A percentile compares a stretch with the other conserved stretches of the same genome.
These are phyloP conservation scores for Phanerotoma sp. DNA, from an alignment of 2,888 invertebrate species.

Conservation along the genomic window DNA sequence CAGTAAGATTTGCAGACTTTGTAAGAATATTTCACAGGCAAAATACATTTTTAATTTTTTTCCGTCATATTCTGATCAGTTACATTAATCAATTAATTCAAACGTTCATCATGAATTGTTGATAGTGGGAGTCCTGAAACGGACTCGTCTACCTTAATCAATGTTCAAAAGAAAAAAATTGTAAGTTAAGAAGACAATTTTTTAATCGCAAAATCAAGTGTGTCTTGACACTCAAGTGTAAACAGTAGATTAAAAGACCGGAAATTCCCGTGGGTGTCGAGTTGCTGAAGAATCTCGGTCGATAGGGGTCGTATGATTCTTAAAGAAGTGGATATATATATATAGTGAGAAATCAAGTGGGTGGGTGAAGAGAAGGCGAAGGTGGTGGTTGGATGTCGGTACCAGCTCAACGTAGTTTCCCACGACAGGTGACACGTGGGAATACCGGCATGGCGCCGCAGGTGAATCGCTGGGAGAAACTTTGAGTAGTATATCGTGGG, in stretches of 20 bases:
- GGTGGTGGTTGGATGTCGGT: conserved; percentile 37
- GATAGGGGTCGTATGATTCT: conserved; percentile 6
- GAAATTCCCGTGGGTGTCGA: conserved; percentile 33
- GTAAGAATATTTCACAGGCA: too few relatives aligned
- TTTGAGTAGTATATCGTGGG: conserved; percentile 24
- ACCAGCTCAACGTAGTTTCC: conserved; percentile 42
- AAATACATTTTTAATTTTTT: too few relatives aligned
- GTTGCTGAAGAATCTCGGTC: conserved; percentile 32
- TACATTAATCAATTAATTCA: too few relatives aligned
- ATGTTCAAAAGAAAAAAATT: background rate
- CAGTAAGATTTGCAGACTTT: too few relatives aligned
- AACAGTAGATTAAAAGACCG: conserved; percentile 13
- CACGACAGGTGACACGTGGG: conserved; percentile 57
- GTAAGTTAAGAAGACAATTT: background rate
- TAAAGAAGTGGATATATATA: conserved; percentile 1
- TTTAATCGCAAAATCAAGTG: background rate
- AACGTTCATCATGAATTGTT: too few relatives aligned
- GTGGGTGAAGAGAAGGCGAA: conserved; percentile 33
- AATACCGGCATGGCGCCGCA: conserved; percentile 49
- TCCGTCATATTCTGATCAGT: too few relatives aligned
- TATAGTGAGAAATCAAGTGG: conserved; percentile 34
- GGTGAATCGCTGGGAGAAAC: conserved; percentile 43
- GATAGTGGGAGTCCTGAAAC: too few relatives aligned
- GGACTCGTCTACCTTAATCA: too few relatives aligned
- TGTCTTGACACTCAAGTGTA: conserved; percentile 8